Base-by-base conservation (phyloP, 2,797 vertebrate species). In the Miichthys miiuy region DNA sequence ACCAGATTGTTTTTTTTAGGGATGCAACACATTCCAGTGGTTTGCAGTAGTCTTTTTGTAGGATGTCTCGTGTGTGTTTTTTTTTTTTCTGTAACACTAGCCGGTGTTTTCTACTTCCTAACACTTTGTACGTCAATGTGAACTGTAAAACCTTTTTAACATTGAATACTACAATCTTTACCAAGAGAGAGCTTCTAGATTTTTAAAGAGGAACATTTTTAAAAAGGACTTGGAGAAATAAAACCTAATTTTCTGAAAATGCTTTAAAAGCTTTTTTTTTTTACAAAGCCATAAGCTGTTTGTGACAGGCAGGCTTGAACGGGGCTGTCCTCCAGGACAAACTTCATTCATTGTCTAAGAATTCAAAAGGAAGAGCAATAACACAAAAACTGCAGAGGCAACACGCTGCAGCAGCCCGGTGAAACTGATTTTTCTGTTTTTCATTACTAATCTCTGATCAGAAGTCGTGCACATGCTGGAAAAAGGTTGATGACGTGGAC, bases 61-160 rank as follows among this genome's bases (percentile, higher is more conserved):
- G 73, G 69, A 75, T 41, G 60, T 71, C 57, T 69, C 21, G 41
- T 25, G 48, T 38, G 34, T 9, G 34, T 8, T 34, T 8, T 77
- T 44, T 69, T 50, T 73, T 83, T 78, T 67, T 85, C 44, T 83
- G 66, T 64, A 81, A 91, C 81, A 87, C 79, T 86, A 85, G 57
- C 72, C 72, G 76, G 55, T 85, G 57, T 88, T 92, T 93, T 92
- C 72, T 79, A 87, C 75, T 91, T 72, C 80, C 75, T 81, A 68
- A 89, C 87, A 83, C 85, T 88, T 88, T 92, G 80, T 85, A 86
- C 84, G 72, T 92, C 68, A 84, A 75, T 91, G 91, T 95, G 93
- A 93, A 93, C 87, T 89, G 81, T 89, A 74, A 57, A 76, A 85
- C 58, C 56, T 92, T 90, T 87, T 84, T 92, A 79, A 89, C 85